These are phyloP conservation scores for Lophotriccus pileatus DNA, from an alignment of 2,797 vertebrate genomes.

Conservation along the genomic window DNA sequence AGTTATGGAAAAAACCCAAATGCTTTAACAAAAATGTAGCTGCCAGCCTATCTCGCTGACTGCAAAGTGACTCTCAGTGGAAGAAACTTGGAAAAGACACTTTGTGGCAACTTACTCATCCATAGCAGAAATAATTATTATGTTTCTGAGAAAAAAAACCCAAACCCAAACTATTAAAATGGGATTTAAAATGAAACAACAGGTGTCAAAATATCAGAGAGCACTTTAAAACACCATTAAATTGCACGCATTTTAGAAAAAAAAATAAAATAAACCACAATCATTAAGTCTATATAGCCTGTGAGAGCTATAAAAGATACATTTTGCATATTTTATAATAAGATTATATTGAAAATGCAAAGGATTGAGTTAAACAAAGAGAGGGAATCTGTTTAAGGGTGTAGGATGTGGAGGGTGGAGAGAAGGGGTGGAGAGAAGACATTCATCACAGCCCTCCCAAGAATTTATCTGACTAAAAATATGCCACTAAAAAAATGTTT, in stretches of 20 bases:
- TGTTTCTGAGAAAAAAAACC: background rate
- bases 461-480: background rate
- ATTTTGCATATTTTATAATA: background rate
- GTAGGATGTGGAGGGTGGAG: too few relatives aligned
- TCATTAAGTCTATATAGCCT: background rate
- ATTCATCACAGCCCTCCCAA: background rate
- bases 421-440: background rate
- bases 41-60: background rate
- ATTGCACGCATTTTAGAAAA: background rate
- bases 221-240: background rate
- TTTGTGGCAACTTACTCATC: background rate
- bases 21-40: background rate
- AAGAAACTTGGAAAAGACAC: background rate
- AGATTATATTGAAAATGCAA: background rate
- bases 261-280: background rate
- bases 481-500: conserved; percentile 36
- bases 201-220: background rate
- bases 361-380: background rate
- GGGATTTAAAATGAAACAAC: background rate
- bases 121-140: background rate
- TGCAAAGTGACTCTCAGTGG: background rate
- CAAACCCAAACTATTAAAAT: background rate
- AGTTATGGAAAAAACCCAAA: background rate
- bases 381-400: background rate
- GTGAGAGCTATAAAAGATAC: background rate